A percentile compares a stretch with the other conserved stretches of the same genome.
These are phyloP conservation scores for Eucidaris tribuloides DNA, from an alignment of 35 echinoderm and acorn worm species.

Conservation along the genomic window DNA sequence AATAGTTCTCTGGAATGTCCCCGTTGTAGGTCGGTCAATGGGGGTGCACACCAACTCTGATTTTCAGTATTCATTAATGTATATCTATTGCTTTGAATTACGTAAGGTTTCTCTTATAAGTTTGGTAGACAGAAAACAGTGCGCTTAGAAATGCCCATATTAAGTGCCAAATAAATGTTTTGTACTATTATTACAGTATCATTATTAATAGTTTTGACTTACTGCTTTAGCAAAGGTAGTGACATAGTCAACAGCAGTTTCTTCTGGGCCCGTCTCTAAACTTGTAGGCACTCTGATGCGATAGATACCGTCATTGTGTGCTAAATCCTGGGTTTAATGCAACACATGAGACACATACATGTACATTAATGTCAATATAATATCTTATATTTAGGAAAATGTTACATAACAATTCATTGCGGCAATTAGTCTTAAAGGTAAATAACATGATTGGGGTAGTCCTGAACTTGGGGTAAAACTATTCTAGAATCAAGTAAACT, in stretches of 20 bases:
- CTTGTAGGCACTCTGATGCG: constrained; percentile 29
- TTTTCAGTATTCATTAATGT: background rate
- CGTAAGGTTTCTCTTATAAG: too few relatives aligned
- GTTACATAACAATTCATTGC: background rate
- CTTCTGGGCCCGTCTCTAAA: background rate
- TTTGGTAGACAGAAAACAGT: too few relatives aligned
- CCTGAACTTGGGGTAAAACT: too few relatives aligned
- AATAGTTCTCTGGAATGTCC: background rate
- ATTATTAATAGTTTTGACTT: background rate
- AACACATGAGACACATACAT: background rate
- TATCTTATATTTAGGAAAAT: background rate
- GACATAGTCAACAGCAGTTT: constrained; percentile 13
- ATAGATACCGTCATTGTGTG: constrained; percentile 38
- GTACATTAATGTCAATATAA: background rate
- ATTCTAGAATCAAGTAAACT: too few relatives aligned
- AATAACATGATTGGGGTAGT: too few relatives aligned
- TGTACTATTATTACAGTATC: too few relatives aligned
- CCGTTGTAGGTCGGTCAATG: too few relatives aligned
- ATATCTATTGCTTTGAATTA: too few relatives aligned
- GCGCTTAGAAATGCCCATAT: too few relatives aligned
- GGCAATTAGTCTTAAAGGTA: too few relatives aligned
- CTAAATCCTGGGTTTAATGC: constrained; percentile 28
- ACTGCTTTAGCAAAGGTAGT: constrained; percentile 58
- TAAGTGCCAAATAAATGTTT: too few relatives aligned
- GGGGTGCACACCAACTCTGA: background rate